phyloP scores from a whole-genome alignment of 2,113 vertebrate genomes.

The Centrocercus urophasianus region DNA sequence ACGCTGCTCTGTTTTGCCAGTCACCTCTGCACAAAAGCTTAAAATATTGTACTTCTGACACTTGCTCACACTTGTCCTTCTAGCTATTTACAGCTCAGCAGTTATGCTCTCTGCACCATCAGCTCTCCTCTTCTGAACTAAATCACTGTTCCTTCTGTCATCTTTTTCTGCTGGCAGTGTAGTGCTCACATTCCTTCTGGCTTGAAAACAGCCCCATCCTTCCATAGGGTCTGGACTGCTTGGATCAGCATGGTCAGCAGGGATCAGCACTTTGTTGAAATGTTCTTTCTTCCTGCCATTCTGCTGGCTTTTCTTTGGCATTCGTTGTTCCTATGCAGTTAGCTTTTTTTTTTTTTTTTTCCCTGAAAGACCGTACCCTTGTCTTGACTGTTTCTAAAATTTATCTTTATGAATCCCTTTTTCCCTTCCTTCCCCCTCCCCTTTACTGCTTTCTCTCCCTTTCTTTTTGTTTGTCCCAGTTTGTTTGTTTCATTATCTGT shows the following conservation, averaged over 20 bases:
- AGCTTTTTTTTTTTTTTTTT: not conserved
- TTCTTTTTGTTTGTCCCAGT: not conserved
- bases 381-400: not conserved
- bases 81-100: slow-evolving; percentile 48
- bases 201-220: not conserved
- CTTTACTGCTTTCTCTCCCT: not conserved
- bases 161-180: not conserved
- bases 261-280: slow-evolving; percentile 25
- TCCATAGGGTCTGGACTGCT: not conserved
- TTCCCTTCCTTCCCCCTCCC: no score
- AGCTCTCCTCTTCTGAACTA: slow-evolving; percentile 10
- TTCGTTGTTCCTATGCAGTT: not conserved
- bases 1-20: not conserved
- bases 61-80: slow-evolving; percentile 10
- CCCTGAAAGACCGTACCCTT: not conserved
- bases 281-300: not conserved
- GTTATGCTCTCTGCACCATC: not conserved
- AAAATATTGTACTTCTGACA: not conserved
- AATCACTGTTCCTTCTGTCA: not conserved
- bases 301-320: not conserved
- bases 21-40: not conserved
- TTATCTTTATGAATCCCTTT: not conserved
- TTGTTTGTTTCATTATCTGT: not conserved
- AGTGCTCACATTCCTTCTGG: not conserved
- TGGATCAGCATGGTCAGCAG: not conserved